These are phyloP conservation scores for Drosophila kokeensis DNA, from an alignment of 2,888 invertebrate species.

Conservation along the genomic window DNA sequence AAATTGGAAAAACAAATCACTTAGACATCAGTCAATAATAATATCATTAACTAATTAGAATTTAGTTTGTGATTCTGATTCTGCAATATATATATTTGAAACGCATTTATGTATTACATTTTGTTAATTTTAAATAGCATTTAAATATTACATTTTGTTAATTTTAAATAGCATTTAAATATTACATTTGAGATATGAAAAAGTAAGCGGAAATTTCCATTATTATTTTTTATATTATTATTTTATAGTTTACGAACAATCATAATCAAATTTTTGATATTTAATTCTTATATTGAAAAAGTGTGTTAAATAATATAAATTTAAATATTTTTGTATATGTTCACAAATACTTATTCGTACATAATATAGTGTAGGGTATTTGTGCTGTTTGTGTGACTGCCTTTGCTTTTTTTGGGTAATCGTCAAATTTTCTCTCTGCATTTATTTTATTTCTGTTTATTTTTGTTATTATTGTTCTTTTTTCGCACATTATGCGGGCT, in stretches of 20 bases:
- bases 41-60: neutral
- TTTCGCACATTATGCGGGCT: constrained; percentile 51
- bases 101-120: neutral
- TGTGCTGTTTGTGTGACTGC: neutral
- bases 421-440: constrained; percentile 49
- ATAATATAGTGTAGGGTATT: constrained; percentile 25
- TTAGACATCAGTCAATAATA: neutral
- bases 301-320: neutral
- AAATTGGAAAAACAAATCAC: neutral
- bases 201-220: neutral
- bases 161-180: neutral
- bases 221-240: neutral
- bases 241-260: neutral
- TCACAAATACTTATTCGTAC: neutral
- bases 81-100: neutral
- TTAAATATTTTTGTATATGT: neutral
- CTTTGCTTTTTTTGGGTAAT: constrained; percentile 1
- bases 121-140: neutral
- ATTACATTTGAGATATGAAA: neutral
- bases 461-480: constrained; percentile 30
- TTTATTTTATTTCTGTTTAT: constrained; percentile 4
- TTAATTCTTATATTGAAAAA: neutral
- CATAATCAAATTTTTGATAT: neutral
- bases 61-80: fast-evolving
- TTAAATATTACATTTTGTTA: neutral